Conservation (phyloP, 2,797 vertebrate species). For the Simalia tracyae region DNA sequence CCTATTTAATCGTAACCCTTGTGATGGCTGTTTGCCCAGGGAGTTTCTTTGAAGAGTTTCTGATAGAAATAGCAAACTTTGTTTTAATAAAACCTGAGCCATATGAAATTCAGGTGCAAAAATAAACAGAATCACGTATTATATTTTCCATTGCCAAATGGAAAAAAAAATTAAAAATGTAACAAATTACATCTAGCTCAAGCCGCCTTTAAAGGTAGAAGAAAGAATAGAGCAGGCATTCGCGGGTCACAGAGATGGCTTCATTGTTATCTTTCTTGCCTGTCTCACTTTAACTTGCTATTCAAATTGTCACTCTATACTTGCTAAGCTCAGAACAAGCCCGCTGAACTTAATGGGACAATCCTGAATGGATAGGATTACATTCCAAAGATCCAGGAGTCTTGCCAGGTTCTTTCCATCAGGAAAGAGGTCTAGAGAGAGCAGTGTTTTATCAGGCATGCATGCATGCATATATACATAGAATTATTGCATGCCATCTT, state of each 20-base stretch:
- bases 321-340: neutral
- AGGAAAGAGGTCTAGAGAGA: neutral
- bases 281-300: neutral
- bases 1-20: neutral
- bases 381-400: neutral
- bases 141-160: fast-evolving
- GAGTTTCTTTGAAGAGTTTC: neutral
- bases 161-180: neutral
- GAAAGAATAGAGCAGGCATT: neutral
- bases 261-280: neutral
- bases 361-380: neutral
- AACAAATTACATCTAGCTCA: neutral
- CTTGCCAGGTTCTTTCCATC: neutral
- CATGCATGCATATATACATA: neutral
- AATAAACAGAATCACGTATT: neutral
- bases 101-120: neutral
- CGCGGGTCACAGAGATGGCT: neutral
- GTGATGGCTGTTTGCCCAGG: neutral
- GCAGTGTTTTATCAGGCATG: neutral
- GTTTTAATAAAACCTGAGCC: neutral
- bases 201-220: neutral
- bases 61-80: neutral
- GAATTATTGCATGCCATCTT: neutral
- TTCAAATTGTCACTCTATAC: fast-evolving
- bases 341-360: neutral